Base-by-base conservation (phyloP, 2,888 invertebrate species). In the Anarsia innoxiella region DNA sequence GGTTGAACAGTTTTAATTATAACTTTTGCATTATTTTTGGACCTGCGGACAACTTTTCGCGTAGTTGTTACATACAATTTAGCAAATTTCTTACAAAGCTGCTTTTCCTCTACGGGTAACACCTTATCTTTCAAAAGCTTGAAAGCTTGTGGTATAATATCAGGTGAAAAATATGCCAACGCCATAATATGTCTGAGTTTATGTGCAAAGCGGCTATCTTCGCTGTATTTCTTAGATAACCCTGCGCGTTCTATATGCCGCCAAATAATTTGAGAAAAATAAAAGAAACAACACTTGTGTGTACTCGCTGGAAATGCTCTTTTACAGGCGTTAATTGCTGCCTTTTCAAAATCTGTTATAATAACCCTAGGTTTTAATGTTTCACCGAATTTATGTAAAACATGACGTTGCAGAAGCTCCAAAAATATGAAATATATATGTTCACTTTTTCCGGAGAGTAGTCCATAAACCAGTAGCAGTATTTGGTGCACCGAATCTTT, bases 91-190 rank as follows among this genome's bases (percentile, higher is more conserved):
- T 26, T 26, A n/a, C 16, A 15, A 9, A 16, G 10, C 3, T 28
- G 23, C 8, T 11, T 11, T 1, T 23, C 19, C 3, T 29, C 29
- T n/a, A 23, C 13, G 2, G 38, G 28, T 4, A 38, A 10, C 2
- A 38, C 33, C 9, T 33, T 11, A 10, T 23, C 13, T 11, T 33
- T 19, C 9, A 38, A 15, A 11, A 30, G 32, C 10, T 32, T 23
- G 12, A 38, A 32, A 28, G 33, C 33, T 27, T n/a, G 3, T 3
- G 27, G 29, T 12, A 38, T 38, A n/a, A 33, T 29, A 15, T 28
- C n/a, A 16, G 28, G 33, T 6, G 38, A 23, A 14, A 38, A 29
- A 33, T 12, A 38, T 28, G 38, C 38, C 10, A 38, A 28, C 2
- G 38, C 16, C 9, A 8, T 11, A n/a, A 38, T 12, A 32, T 38